phyloP scores from a whole-genome alignment of 2,113 vertebrate genomes.

The Callorhinus ursinus region DNA sequence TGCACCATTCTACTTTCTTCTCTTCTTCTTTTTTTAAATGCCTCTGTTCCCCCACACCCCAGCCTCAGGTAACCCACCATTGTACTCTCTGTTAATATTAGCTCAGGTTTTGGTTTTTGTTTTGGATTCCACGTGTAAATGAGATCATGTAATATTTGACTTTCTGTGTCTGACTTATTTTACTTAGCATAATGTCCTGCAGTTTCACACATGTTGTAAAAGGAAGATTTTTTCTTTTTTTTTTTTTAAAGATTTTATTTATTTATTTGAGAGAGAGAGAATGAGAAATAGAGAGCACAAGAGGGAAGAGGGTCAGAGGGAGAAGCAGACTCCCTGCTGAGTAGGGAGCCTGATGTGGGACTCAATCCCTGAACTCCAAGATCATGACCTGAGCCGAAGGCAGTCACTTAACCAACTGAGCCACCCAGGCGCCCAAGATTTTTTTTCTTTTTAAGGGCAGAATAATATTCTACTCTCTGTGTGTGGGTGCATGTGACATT shows the following conservation, averaged over 20 bases:
- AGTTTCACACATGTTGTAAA: not conserved
- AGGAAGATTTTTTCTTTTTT: too few species aligned
- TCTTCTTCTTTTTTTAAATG: not conserved
- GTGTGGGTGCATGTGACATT: not conserved
- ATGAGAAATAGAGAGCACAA: too few species aligned
- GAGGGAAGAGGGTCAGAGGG: too few species aligned
- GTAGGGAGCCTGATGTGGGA: too few species aligned
- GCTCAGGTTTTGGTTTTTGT: not conserved
- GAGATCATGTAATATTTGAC: not conserved
- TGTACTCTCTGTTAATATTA: not conserved
- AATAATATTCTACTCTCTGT: not conserved
- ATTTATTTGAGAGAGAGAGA: too few species aligned
- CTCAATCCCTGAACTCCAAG: too few species aligned
- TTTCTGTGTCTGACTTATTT: not conserved
- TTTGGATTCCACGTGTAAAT: not conserved
- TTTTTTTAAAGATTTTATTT: too few species aligned
- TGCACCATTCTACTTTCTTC: not conserved
- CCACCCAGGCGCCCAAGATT: too few species aligned
- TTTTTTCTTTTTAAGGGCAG: not conserved
- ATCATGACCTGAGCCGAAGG: too few species aligned
- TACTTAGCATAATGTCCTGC: not conserved
- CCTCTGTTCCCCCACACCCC: too few species aligned
- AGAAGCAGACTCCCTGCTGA: too few species aligned
- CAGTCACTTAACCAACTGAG: too few species aligned
- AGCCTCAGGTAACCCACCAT: not conserved